Evolutionary conservation across 2,888 invertebrate genomes (phyloP).

Genomic region (Beris chalybata): DNA sequence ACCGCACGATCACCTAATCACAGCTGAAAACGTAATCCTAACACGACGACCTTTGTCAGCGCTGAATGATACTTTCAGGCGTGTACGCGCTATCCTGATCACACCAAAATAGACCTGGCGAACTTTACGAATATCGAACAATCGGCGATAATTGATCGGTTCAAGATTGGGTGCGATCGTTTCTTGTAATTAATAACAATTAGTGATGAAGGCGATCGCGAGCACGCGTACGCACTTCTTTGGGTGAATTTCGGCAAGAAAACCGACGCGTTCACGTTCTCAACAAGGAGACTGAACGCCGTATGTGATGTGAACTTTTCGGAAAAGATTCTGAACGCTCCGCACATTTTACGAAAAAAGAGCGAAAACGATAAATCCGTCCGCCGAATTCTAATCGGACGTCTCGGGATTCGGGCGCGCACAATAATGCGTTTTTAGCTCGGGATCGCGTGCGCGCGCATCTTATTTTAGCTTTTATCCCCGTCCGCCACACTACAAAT

Average conservation of each 20-base stretch:
- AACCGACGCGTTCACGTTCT: conserved; percentile 24
- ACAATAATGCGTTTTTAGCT: background rate
- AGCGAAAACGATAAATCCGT: conserved; percentile 25
- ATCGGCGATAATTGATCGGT: no score
- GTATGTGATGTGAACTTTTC: conserved; percentile 2
- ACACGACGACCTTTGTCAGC: conserved; percentile 10
- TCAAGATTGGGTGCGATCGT: no score
- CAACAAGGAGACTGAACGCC: conserved; percentile 21
- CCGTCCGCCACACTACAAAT: background rate
- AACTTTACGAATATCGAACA: no score
- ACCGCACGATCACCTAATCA: conserved; percentile 3
- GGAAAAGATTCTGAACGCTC: background rate
- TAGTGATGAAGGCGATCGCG: background rate
- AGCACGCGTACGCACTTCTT: conserved; percentile 21
- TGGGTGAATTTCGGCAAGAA: background rate
- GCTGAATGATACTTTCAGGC: background rate
- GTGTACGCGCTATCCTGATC: no score
- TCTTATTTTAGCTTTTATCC: conserved; percentile 35
- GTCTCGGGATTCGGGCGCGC: background rate
- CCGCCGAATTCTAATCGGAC: conserved; percentile 30
- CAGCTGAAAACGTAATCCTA: conserved; percentile 5
- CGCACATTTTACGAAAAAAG: background rate
- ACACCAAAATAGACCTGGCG: no score
- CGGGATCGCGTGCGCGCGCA: conserved; percentile 33
- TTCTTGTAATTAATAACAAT: no score